Evolutionary conservation across 2,888 invertebrate species (phyloP).

Genomic region (Diachrysia chrysitis): DNA sequence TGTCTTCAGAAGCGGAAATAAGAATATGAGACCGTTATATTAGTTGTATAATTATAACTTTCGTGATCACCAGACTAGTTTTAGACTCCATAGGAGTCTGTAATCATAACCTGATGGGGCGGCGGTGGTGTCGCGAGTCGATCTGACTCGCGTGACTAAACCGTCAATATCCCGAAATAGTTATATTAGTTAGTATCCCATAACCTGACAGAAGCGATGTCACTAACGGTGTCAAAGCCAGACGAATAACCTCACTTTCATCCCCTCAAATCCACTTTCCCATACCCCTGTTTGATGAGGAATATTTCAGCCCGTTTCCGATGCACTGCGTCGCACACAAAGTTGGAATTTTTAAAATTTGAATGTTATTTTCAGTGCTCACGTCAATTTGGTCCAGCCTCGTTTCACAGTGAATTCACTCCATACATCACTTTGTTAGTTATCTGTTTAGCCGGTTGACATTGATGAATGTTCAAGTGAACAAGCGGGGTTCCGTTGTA

Average conservation of each 20-base stretch:
- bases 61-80: too few relatives aligned
- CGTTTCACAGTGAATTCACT: slow-evolving; percentile 76
- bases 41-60: too few relatives aligned
- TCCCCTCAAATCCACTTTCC: slow-evolving; percentile 39
- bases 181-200: background rate
- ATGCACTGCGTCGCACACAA: slow-evolving; percentile 24
- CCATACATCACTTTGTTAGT: slow-evolving; percentile 83
- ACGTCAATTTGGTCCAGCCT: slow-evolving; percentile 63
- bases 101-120: too few relatives aligned
- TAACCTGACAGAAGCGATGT: slow-evolving; percentile 25
- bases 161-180: too few relatives aligned
- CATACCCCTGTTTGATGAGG: slow-evolving; percentile 12
- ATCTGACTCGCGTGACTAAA: too few relatives aligned
- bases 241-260: slow-evolving; percentile 48
- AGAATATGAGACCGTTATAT: background rate
- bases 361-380: slow-evolving; percentile 59
- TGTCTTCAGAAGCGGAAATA: background rate
- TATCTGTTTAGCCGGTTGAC: slow-evolving; percentile 81
- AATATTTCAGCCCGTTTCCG: slow-evolving; percentile 11
- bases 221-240: slow-evolving; percentile 40
- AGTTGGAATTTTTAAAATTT: slow-evolving; percentile 47
- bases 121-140: too few relatives aligned
- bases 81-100: too few relatives aligned
- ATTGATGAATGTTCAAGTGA: slow-evolving; percentile 79
- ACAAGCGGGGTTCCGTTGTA: slow-evolving; percentile 63